Evolutionary conservation across 1,140 invertebrate genomes (phyloP).

Genomic region (Globodera rostochiensis): DNA sequence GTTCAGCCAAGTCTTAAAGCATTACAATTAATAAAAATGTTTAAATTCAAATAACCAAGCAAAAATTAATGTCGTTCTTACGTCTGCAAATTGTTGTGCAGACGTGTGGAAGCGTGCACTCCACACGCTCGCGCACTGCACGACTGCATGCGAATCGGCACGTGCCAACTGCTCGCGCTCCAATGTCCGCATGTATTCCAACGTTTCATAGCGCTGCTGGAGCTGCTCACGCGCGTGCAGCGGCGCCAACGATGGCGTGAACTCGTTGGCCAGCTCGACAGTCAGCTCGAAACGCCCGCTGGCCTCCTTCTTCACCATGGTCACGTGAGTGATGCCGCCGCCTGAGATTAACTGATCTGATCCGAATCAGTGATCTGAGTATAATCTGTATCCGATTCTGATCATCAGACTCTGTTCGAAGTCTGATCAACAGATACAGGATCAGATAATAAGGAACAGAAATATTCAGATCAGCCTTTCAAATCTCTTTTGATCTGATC

Average conservation of each 20-base stretch:
- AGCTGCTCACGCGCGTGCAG: slow-evolving; percentile 40
- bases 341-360: slow-evolving; percentile 9
- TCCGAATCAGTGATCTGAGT: no score
- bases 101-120: slow-evolving; percentile 17
- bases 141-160: slow-evolving; percentile 1
- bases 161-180: slow-evolving; percentile 24
- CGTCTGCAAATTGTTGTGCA: slow-evolving; percentile 16
- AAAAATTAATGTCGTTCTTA: slow-evolving; percentile 5
- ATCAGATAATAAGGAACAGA: no score
- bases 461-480: no score
- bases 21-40: neutral
- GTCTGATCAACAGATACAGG: no score
- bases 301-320: slow-evolving; percentile 48
- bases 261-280: slow-evolving; percentile 45
- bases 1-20: neutral
- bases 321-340: slow-evolving; percentile 55
- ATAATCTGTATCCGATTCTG: no score
- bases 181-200: slow-evolving; percentile 49
- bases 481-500: no score
- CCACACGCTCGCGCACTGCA: slow-evolving; percentile 17
- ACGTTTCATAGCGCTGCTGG: slow-evolving; percentile 42
- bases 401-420: no score
- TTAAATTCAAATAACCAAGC: neutral
- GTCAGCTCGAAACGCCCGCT: slow-evolving; percentile 44
- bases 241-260: neutral